These are phyloP conservation scores for Drosophila buzzatii DNA, from an alignment of 2,888 invertebrate species.

Conservation along the genomic window DNA sequence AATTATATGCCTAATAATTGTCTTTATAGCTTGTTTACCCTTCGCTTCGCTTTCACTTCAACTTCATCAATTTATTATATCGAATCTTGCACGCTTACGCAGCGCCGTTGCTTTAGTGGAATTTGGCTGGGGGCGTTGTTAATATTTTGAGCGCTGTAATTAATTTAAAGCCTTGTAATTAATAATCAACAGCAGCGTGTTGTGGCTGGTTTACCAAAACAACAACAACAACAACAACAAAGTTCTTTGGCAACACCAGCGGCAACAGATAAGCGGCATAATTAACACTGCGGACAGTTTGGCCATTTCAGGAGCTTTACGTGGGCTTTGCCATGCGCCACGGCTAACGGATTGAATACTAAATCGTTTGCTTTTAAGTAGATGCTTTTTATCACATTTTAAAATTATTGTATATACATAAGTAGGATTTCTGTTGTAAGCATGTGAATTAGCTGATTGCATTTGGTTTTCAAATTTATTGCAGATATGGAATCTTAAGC, in stretches of 20 bases:
- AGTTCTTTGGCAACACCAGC: slow-evolving; percentile 30
- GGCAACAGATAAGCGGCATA: slow-evolving; percentile 70
- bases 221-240: slow-evolving; percentile 25
- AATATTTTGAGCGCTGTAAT: slow-evolving; percentile 76
- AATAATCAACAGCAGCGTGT: slow-evolving; percentile 70
- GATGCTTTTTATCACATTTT: neutral
- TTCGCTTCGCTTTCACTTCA: slow-evolving; percentile 21
- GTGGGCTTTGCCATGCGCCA: neutral
- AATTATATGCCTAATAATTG: neutral
- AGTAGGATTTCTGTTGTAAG: neutral
- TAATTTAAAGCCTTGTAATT: slow-evolving; percentile 80
- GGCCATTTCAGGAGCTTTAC: slow-evolving; percentile 59
- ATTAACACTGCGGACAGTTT: slow-evolving; percentile 76
- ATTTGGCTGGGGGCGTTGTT: slow-evolving; percentile 55
- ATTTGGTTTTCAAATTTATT: neutral
- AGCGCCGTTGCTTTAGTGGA: slow-evolving; percentile 15
- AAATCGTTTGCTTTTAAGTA: slow-evolving; percentile 12
- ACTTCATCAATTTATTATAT: slow-evolving; percentile 58
- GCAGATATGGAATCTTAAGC: too few species aligned
- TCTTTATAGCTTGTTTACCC: neutral
- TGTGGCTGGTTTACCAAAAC: slow-evolving; percentile 37
- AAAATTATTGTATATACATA: neutral
- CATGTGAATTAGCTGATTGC: neutral
- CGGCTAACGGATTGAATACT: slow-evolving; percentile 8
- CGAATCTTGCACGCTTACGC: slow-evolving; percentile 9